Base-by-base conservation (phyloP, 2,888 invertebrate genomes). In the Magallana nippona region DNA sequence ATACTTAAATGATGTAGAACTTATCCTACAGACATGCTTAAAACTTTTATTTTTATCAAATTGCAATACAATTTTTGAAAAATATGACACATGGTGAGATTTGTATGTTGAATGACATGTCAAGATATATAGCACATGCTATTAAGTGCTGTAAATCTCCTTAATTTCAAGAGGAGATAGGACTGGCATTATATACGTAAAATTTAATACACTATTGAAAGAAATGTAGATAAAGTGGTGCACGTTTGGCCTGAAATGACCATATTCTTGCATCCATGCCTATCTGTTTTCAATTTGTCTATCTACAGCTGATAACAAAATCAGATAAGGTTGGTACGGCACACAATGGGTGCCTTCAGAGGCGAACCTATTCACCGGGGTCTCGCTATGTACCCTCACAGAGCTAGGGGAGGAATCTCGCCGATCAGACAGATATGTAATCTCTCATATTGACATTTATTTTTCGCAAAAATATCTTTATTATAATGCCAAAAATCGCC, bases 211-310 rank as follows among this genome's bases (percentile, higher is more conserved):
- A 63, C 2, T 27, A 63, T 63, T 63, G 63, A 63, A 63, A 13
- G 63, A 63, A 22, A 63, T 13, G 19, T 63, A 27, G 63, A 63
- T 63, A 63, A 63, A 63, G 11, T 32, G 22, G 63, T 63, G 63
- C 63, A 19, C 63, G 22, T 63, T 63, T 63, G 63, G 63, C 63
- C 63, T 63, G 63, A 63, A 63, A 63, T 63, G 63, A 63, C 63
- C 63, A 22, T 63, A 32, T 22, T 63, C 63, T 27, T 27, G 63
- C 63, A 27, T 27, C 22, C 27, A 22, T 10, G 27, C 27, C 63
- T 63, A 63, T 63, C 63, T 63, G 63, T 63, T 63, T 63, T 63
- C 63, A 63, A 63, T 63, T 63, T 63, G 63, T 63, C 63, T 63
- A 63, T 63, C 63, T 13, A 27, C 63, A 63, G 63, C 63, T 63